Evolutionary conservation across 2,113 vertebrate genomes (phyloP).

Genomic region (Sinocyclocheilus grahami): DNA sequence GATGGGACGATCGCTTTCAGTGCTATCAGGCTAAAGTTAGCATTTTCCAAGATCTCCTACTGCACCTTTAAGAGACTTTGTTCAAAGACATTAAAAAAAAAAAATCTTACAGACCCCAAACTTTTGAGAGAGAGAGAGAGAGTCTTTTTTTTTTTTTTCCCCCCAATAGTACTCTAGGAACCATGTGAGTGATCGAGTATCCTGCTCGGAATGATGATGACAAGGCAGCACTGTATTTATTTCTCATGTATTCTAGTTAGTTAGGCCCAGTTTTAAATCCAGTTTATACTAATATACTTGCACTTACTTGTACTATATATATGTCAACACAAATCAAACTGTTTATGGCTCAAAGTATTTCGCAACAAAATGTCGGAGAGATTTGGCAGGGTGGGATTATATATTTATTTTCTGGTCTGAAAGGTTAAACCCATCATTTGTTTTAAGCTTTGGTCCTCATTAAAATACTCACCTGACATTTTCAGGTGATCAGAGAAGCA

Average conservation of each 20-base stretch:
- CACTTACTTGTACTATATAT: too few species aligned
- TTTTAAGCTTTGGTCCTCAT: slow-evolving; percentile 23
- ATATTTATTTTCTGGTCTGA: slow-evolving; percentile 16
- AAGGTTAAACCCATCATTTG: slow-evolving; percentile 45
- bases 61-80: background rate
- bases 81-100: background rate
- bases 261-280: background rate
- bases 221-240: background rate
- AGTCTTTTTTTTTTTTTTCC: background rate
- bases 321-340: too few species aligned
- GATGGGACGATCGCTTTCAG: too few species aligned
- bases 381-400: background rate
- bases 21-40: too few species aligned
- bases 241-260: background rate
- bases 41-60: too few species aligned
- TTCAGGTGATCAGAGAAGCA: slow-evolving; percentile 41
- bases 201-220: background rate
- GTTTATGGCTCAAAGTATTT: background rate
- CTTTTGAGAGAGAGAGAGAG: background rate
- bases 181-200: background rate
- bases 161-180: background rate
- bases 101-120: background rate
- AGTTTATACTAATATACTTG: too few species aligned
- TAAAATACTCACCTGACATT: slow-evolving; percentile 48
- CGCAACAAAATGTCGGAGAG: background rate